Percentiles rank a stretch among this genome's conserved stretches.
Conservation (phyloP, 2,888 invertebrate genomes). For the Lagria hirta region DNA sequence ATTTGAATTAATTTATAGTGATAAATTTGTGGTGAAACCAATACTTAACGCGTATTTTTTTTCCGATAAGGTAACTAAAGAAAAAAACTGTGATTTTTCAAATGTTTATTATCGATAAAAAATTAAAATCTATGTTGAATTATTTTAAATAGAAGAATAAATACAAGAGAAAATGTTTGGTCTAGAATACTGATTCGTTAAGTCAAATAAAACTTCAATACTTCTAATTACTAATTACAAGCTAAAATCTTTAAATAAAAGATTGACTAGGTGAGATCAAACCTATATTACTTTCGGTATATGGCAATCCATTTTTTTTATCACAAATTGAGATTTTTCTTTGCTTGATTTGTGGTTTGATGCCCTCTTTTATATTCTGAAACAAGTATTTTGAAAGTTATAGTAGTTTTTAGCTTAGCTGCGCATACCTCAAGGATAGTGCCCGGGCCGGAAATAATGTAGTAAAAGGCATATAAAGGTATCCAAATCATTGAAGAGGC, state of each 20-base stretch:
- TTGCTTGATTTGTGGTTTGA: constrained; percentile 56
- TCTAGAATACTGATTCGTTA: neutral
- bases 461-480: constrained; percentile 64
- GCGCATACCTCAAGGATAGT: constrained; percentile 58
- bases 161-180: neutral
- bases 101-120: no score
- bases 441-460: constrained; percentile 57
- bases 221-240: constrained; percentile 1
- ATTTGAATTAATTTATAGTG: no score
- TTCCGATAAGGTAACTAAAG: no score
- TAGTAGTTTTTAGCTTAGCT: neutral
- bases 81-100: no score
- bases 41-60: no score
- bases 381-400: constrained; percentile 27
- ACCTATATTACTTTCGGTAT: constrained; percentile 58
- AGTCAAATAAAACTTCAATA: neutral
- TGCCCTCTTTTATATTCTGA: constrained; percentile 56
- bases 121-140: no score
- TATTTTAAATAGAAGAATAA: no score
- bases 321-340: constrained; percentile 54
- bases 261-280: constrained; percentile 39
- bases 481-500: constrained; percentile 68
- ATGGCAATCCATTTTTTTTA: constrained; percentile 54
- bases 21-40: no score
- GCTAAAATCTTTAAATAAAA: constrained; percentile 3